A percentile compares a stretch with the other conserved stretches of the same genome.
Conservation (phyloP, 2,113 vertebrate species). For the Onychostoma macrolepis region DNA sequence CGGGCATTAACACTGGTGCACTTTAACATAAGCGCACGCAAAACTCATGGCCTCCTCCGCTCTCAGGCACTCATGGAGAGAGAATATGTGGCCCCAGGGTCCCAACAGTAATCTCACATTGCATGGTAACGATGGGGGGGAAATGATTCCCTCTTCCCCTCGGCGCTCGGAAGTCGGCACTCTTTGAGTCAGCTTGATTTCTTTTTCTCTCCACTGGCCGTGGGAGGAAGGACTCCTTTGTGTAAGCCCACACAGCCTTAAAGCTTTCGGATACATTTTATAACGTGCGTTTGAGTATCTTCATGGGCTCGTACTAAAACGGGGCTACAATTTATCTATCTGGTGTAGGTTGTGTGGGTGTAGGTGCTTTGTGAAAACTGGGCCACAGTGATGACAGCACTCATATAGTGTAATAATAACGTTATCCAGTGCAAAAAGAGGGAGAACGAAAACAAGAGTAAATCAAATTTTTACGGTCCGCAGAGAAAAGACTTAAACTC, state of each 20-base stretch:
- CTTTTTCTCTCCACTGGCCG: constrained; percentile 67
- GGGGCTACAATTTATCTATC: constrained; percentile 49
- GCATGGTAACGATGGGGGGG: constrained; percentile 70
- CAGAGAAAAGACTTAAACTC: constrained; percentile 30
- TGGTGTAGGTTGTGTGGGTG: constrained; percentile 54
- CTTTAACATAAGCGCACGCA: constrained; percentile 39
- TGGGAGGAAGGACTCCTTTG: constrained; percentile 74
- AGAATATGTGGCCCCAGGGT: constrained; percentile 61
- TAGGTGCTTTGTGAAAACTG: constrained; percentile 52
- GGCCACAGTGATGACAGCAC: constrained; percentile 43
- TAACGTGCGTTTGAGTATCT: constrained; percentile 42
- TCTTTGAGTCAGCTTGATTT: constrained; percentile 76
- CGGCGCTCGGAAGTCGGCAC: constrained; percentile 40
- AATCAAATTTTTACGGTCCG: constrained; percentile 28
- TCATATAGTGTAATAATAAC: constrained; percentile 49
- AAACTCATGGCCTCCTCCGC: constrained; percentile 41
- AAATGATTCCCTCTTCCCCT: constrained; percentile 67
- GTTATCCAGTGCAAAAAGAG: neutral
- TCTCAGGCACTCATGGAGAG: constrained; percentile 48
- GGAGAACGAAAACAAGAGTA: constrained; percentile 19
- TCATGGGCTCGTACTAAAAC: constrained; percentile 22
- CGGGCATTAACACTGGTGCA: neutral
- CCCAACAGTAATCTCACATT: constrained; percentile 71
- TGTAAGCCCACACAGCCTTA: constrained; percentile 74
- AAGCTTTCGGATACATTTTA: constrained; percentile 70